These are phyloP conservation scores for Tragelaphus buxtoni DNA, from an alignment of 2,113 vertebrate species.

Conservation along the genomic window DNA sequence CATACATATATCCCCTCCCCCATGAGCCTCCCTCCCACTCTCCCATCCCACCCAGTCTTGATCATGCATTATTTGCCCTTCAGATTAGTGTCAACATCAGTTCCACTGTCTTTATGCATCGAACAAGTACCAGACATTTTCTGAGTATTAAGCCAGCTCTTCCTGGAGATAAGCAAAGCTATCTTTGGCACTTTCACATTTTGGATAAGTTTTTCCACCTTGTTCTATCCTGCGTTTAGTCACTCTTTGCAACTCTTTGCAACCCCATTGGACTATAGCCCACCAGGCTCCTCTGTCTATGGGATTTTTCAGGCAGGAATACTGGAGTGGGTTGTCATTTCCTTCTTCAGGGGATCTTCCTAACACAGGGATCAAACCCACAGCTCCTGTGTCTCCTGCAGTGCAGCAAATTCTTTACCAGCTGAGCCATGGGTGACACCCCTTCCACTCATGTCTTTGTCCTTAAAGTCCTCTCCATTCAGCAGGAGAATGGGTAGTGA, in stretches of 20 bases:
- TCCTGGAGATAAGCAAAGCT: background rate
- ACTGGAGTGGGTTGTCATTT: background rate
- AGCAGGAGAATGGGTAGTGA: background rate
- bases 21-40: background rate
- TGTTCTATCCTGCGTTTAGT: background rate
- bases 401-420: background rate
- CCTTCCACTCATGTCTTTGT: background rate
- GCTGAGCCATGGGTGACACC: background rate
- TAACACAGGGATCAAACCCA: background rate
- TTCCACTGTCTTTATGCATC: background rate
- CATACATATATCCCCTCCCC: background rate
- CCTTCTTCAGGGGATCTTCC: background rate
- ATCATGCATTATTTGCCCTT: background rate
- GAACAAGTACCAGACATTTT: background rate
- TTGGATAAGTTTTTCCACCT: background rate
- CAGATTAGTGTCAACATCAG: slow-evolving; percentile 4
- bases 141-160: background rate
- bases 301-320: background rate
- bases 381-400: background rate
- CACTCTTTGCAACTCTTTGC: background rate
- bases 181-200: background rate
- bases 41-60: background rate
- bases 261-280: background rate
- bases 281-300: background rate
- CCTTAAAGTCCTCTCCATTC: background rate